These are phyloP conservation scores for Plodia interpunctella DNA, from an alignment of 1,140 invertebrate species.

Conservation along the genomic window DNA sequence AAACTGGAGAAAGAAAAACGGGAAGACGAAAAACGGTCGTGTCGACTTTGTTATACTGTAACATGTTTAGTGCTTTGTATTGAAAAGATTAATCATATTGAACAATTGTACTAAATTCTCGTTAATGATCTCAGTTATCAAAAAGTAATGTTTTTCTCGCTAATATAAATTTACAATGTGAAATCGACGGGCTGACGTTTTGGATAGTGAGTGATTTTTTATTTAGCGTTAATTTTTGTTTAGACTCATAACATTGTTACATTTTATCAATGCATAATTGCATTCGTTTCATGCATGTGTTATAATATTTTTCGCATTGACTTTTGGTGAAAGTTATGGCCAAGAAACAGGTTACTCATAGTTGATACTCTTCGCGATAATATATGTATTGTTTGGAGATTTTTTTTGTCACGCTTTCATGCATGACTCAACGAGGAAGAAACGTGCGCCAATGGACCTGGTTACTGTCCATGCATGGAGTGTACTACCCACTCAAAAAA, in stretches of 20 bases:
- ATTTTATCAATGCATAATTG: too few species aligned
- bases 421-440: not conserved
- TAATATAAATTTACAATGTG: constrained; percentile 49
- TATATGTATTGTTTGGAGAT: constrained; percentile 1
- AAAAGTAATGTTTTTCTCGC: not conserved
- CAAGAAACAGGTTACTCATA: not conserved
- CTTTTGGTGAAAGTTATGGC: not conserved
- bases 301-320: too few species aligned
- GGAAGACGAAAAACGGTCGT: too few species aligned
- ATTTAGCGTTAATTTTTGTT: too few species aligned
- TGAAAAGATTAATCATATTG: not conserved
- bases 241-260: too few species aligned
- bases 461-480: not conserved
- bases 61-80: too few species aligned
- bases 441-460: not conserved
- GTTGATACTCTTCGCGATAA: not conserved
- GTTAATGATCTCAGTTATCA: not conserved
- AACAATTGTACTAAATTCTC: not conserved
- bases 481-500: not conserved
- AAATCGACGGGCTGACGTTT: constrained; percentile 36
- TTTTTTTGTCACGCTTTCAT: constrained; percentile 1
- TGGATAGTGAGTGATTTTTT: constrained; percentile 50
- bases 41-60: too few species aligned
- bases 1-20: too few species aligned
- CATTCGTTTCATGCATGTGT: too few species aligned